phyloP scores from a whole-genome alignment of 2,888 invertebrate species.

The Dugesia japonica region DNA sequence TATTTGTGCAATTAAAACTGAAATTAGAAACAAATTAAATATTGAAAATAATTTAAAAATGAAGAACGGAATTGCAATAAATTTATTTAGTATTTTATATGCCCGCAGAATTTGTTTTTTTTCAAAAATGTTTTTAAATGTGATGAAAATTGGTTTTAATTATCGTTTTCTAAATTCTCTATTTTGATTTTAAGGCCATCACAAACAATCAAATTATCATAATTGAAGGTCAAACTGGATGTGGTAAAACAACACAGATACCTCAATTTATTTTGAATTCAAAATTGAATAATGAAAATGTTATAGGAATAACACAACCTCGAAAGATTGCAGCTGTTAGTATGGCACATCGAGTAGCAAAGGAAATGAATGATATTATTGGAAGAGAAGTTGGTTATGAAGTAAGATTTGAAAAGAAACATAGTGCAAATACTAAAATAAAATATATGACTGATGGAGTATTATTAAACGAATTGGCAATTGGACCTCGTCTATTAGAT shows the following conservation, averaged over 20 bases:
- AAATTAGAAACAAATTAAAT: no score
- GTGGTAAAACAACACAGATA: constrained; percentile 96
- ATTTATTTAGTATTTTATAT: no score
- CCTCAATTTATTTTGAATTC: constrained; percentile 92
- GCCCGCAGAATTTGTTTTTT: no score
- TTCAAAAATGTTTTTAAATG: no score
- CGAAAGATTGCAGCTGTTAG: constrained; percentile 77
- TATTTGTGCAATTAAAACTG: no score
- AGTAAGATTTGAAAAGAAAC: constrained; percentile 97
- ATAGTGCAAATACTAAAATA: constrained; percentile 84
- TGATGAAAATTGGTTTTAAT: no score
- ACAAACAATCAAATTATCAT: constrained; percentile 82
- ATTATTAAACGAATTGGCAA: constrained; percentile 83
- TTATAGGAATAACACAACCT: constrained; percentile 55
- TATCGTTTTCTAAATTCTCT: no score
- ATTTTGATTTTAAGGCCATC: constrained; percentile 83
- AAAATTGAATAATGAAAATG: constrained; percentile 72
- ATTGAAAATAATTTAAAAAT: no score
- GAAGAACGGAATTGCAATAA: no score
- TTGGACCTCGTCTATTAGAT: constrained; percentile 71
- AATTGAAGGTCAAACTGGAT: constrained; percentile 86
- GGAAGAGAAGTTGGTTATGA: constrained; percentile 91
- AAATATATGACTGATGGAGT: constrained; percentile 99
- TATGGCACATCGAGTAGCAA: constrained; percentile 91
- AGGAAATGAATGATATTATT: constrained; percentile 87